Percentiles rank a stretch among this genome's conserved stretches.
Evolutionary conservation across 2,113 vertebrate species (phyloP).

Genomic region (Hipposideros armiger): DNA sequence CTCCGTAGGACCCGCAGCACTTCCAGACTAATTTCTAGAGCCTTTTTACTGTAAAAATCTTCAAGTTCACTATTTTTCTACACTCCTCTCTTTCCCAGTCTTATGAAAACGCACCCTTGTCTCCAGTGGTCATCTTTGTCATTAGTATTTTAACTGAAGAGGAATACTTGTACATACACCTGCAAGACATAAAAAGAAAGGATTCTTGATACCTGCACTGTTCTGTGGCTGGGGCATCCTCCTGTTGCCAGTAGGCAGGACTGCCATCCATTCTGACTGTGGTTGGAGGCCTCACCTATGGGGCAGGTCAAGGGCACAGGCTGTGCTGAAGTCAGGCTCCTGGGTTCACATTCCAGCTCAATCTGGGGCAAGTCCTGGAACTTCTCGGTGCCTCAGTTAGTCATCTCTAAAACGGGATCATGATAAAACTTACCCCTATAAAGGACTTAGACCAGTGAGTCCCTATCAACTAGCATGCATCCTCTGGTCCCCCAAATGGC

Average conservation of each 20-base stretch:
- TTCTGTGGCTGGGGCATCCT: background rate
- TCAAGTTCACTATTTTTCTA: background rate
- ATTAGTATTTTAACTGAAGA: background rate
- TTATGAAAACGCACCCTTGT: background rate
- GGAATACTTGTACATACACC: background rate
- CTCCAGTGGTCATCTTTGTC: background rate
- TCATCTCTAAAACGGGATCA: background rate
- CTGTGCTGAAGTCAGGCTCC: background rate
- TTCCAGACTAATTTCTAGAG: background rate
- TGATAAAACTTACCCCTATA: background rate
- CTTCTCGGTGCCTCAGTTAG: background rate
- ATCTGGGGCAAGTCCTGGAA: background rate
- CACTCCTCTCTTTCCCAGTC: background rate
- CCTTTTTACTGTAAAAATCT: background rate
- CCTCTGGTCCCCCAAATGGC: background rate
- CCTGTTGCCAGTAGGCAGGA: background rate
- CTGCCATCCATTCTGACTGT: rapidly evolving
- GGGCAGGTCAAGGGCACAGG: too few species aligned
- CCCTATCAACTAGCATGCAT: background rate
- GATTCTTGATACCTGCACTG: too few species aligned
- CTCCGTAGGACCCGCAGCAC: rapidly evolving
- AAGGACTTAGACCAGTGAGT: background rate
- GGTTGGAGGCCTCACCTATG: background rate
- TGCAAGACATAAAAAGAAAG: background rate
- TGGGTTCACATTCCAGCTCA: background rate